Percentiles rank a stretch among this genome's conserved stretches.
Evolutionary conservation across 2,888 invertebrate genomes (phyloP).

Genomic region (Nomada ruficornis): DNA sequence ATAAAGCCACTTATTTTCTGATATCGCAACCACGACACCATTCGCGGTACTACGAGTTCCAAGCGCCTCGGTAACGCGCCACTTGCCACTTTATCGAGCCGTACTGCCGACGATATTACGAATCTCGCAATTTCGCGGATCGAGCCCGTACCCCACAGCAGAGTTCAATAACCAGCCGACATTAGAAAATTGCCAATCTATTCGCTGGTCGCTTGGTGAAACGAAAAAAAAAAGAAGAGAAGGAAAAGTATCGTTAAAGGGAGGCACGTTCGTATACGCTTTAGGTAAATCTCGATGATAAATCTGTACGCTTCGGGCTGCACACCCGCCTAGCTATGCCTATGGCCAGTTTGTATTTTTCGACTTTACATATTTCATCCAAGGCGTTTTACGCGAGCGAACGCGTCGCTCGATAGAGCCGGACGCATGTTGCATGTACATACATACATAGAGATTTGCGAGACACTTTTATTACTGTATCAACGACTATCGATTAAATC

Average conservation of each 20-base stretch:
- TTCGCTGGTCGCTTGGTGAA: neutral
- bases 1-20: slow-evolving; percentile 58
- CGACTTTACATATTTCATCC: slow-evolving; percentile 70
- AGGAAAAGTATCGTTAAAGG: neutral
- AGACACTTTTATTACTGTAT: slow-evolving; percentile 73
- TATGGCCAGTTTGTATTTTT: slow-evolving; percentile 71
- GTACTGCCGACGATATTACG: slow-evolving; percentile 42
- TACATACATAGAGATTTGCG: slow-evolving; percentile 41
- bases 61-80: slow-evolving; percentile 2
- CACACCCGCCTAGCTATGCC: slow-evolving; percentile 67
- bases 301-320: slow-evolving; percentile 62
- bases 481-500: slow-evolving; percentile 65
- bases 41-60: slow-evolving; percentile 32
- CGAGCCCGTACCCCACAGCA: slow-evolving; percentile 8
- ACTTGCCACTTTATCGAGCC: slow-evolving; percentile 40
- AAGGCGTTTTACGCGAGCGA: slow-evolving; percentile 43
- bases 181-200: neutral
- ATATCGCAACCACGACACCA: slow-evolving; percentile 13
- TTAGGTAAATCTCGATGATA: slow-evolving; percentile 60
- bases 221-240: neutral
- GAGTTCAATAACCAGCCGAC: slow-evolving; percentile 2
- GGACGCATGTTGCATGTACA: slow-evolving; percentile 31
- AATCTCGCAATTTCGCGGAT: slow-evolving; percentile 37
- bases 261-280: slow-evolving; percentile 64
- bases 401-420: slow-evolving; percentile 18